Conservation (phyloP, 1,140 invertebrate genomes). For the Zaprionus ornatus region DNA sequence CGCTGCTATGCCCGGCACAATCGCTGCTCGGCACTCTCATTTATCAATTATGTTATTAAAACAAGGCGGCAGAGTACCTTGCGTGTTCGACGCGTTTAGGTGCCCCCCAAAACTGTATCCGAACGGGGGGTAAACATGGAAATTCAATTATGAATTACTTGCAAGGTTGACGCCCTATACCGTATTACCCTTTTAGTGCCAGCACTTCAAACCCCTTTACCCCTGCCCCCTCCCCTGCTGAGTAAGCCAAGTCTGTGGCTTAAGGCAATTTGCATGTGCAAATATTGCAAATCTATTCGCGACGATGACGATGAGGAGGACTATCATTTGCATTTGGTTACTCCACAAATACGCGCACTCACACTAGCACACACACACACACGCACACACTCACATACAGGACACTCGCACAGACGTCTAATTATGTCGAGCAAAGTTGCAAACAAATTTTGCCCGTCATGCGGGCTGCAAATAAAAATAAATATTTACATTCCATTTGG, state of each 20-base stretch:
- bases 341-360: conserved; percentile 28
- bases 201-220: background rate
- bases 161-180: conserved; percentile 68
- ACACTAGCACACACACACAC: conserved; percentile 13
- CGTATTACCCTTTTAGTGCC: conserved; percentile 10
- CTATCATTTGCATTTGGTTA: conserved; percentile 72
- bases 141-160: conserved; percentile 79
- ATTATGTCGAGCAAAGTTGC: conserved; percentile 73
- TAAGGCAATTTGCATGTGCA: conserved; percentile 77
- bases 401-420: conserved; percentile 65
- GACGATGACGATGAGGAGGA: conserved; percentile 40
- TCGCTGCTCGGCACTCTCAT: conserved; percentile 47
- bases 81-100: conserved; percentile 37
- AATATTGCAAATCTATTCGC: conserved; percentile 76
- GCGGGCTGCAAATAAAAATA: conserved; percentile 75
- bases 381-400: conserved; percentile 6
- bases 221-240: background rate
- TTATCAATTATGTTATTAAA: conserved; percentile 83
- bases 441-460: conserved; percentile 64
- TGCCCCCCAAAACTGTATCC: conserved; percentile 18
- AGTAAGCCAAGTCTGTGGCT: conserved; percentile 68
- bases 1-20: too few relatives aligned
- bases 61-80: conserved; percentile 64
- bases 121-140: conserved; percentile 60
- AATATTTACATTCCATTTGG: conserved; percentile 81